Evolutionary conservation across 2,888 invertebrate genomes (phyloP).

Genomic region (Acanthosepion pharaonis): DNA sequence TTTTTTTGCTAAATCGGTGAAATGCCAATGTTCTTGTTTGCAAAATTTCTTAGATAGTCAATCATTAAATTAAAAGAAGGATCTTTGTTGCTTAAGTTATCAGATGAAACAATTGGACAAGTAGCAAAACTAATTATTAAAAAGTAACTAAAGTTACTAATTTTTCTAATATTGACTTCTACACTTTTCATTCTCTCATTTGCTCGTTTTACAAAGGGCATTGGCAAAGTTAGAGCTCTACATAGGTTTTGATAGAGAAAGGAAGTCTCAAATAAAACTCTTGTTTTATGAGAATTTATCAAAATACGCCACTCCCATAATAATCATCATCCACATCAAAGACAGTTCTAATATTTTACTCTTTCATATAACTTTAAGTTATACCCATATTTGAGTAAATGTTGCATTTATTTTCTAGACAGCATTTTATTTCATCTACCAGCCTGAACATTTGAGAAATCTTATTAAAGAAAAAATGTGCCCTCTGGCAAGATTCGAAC

Average conservation of each 20-base stretch:
- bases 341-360: neutral
- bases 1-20: neutral
- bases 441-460: too few species aligned
- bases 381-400: too few species aligned
- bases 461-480: too few species aligned
- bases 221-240: too few species aligned
- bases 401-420: too few species aligned
- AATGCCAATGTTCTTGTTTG: neutral
- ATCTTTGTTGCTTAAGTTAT: neutral
- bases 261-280: neutral
- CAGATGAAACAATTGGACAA: neutral
- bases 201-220: too few species aligned
- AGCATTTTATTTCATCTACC: too few species aligned
- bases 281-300: too few species aligned
- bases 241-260: neutral
- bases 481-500: too few species aligned
- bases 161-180: neutral
- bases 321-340: neutral
- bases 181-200: neutral
- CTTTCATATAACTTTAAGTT: too few species aligned
- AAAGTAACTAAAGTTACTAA: neutral
- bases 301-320: neutral
- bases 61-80: neutral
- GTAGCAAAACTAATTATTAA: neutral
- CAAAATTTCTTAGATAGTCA: neutral